Base-by-base conservation (phyloP, 1,140 invertebrate species). In the Asbolus verrucosus region DNA sequence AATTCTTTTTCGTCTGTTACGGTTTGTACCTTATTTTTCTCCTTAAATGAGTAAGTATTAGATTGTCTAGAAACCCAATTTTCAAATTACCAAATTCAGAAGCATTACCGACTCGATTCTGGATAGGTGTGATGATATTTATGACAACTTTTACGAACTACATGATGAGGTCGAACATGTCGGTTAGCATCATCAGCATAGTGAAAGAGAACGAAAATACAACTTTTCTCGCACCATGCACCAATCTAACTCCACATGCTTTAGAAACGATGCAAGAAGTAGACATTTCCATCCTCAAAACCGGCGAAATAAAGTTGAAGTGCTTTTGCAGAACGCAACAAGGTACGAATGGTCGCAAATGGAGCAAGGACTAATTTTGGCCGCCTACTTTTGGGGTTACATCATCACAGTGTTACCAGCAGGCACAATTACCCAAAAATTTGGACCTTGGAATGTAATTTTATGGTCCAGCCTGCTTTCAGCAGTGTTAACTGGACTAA, bases 381-480 rank as follows among this genome's bases (percentile, higher is more conserved):
- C 86, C 1, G 83, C 85, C 2, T 91, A 90, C 74, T 90, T 89
- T 76, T 90, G 86, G 81, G 90, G 87, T n/a, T 77, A 71, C 50
- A 69, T 75, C 9, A 33, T 69, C n/a, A 69, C 62, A 14, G 30
- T 2, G 50, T 70, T 16, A 62, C 65, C 2, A 71, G 67, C 8
- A 71, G 73, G 27, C 24, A 61, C 9, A n/a, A n/a, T 16, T 73
- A 4, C 60, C 71, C 15, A 71, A 75, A 54, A 81, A 80, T 39
- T 73, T 82, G 82, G 83, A 8, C 81, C 77, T 8, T 80, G 85
- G 67, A 86, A 93, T 36, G 88, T 96, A 4, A 59, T 30, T 0
- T 0, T 54, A 2, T 54, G 46, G 46, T 11, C 46, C n/a, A 30
- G 46, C 21, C 3, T 54, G 1, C 19, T 3, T 24, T 24, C 18